Conservation (phyloP, 2,797 vertebrate species). For the Fistularia commersonii region DNA sequence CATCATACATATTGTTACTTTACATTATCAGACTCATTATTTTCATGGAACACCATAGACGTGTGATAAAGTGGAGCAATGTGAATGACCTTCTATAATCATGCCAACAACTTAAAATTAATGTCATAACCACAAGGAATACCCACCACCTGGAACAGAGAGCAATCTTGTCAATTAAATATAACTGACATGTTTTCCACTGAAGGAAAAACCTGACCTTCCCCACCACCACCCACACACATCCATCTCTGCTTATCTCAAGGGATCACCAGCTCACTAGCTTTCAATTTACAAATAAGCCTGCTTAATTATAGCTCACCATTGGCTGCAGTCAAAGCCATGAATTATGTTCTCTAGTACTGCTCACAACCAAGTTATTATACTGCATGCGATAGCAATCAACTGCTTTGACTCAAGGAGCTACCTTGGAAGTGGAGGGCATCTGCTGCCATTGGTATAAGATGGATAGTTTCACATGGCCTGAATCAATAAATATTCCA, state of each 20-base stretch:
- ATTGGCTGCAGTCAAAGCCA: slow-evolving; percentile 30
- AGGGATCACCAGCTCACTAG: slow-evolving; percentile 32
- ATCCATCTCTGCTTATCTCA: slow-evolving; percentile 38
- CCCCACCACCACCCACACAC: slow-evolving; percentile 24
- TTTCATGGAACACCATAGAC: too few species aligned
- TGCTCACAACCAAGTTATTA: slow-evolving; percentile 37
- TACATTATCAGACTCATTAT: too few species aligned
- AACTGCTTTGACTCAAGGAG: slow-evolving; percentile 41
- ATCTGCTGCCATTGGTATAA: slow-evolving; percentile 19
- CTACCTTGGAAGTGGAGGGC: slow-evolving; percentile 12
- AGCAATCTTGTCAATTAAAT: slow-evolving; percentile 47
- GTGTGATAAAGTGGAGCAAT: too few species aligned
- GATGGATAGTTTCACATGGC: slow-evolving; percentile 38
- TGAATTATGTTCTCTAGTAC: slow-evolving; percentile 48
- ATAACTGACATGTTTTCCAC: slow-evolving; percentile 45
- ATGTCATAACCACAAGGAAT: background rate
- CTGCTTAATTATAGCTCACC: slow-evolving; percentile 51
- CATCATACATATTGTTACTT: too few species aligned
- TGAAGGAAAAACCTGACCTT: slow-evolving; percentile 34
- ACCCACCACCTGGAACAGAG: slow-evolving; percentile 11
- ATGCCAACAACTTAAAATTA: too few species aligned
- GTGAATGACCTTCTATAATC: too few species aligned
- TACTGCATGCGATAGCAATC: slow-evolving; percentile 47
- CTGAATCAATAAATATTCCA: slow-evolving; percentile 44
- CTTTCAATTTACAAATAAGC: slow-evolving; percentile 50